A percentile compares a stretch with the other conserved stretches of the same genome.
These are phyloP conservation scores for Rhabdomys dilectus DNA, from an alignment of 2,113 vertebrate genomes.

Conservation along the genomic window DNA sequence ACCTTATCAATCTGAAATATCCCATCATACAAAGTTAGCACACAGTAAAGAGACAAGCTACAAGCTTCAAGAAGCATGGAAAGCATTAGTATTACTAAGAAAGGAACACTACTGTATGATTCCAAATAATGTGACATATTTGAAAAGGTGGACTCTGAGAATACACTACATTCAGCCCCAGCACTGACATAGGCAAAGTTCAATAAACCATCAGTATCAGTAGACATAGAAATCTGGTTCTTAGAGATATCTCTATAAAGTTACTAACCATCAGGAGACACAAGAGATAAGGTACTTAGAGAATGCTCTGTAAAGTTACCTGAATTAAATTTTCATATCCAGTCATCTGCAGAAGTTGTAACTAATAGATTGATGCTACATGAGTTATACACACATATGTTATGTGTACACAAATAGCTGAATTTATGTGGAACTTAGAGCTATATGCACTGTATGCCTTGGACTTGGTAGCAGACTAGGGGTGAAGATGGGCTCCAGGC, in stretches of 20 bases:
- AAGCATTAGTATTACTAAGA: not conserved
- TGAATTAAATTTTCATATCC: not conserved
- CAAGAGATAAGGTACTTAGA: not conserved
- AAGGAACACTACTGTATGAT: not conserved
- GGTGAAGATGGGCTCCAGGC: accelerated
- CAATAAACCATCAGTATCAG: not conserved
- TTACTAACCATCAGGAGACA: not conserved
- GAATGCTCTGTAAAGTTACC: not conserved
- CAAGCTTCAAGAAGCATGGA: not conserved
- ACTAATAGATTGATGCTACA: not conserved
- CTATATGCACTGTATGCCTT: accelerated
- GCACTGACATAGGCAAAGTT: not conserved
- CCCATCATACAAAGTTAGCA: not conserved
- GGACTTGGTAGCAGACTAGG: not conserved
- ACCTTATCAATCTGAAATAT: not conserved
- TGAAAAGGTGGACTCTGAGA: not conserved
- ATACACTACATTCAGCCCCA: too few species aligned
- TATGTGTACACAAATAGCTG: not conserved
- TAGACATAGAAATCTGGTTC: not conserved
- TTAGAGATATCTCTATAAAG: not conserved
- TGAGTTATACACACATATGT: not conserved
- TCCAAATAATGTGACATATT: not conserved
- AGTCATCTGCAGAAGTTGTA: not conserved
- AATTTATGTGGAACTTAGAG: not conserved
- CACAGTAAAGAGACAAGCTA: not conserved